Evolutionary conservation across 2,888 invertebrate species (phyloP).

Genomic region (Julus scandinavius): DNA sequence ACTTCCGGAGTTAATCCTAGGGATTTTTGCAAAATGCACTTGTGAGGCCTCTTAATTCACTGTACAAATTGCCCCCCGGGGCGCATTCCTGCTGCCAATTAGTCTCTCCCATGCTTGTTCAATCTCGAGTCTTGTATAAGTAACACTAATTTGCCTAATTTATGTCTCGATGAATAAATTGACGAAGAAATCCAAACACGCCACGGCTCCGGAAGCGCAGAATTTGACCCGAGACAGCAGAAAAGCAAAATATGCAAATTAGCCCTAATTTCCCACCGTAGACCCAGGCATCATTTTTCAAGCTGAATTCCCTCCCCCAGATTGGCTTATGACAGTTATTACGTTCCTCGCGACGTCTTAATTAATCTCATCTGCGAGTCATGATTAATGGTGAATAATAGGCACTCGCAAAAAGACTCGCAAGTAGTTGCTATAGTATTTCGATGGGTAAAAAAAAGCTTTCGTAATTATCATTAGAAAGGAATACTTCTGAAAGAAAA

Average conservation of each 20-base stretch:
- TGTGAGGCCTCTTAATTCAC: not conserved
- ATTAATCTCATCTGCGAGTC: not conserved
- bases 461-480: not conserved
- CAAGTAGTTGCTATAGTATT: no score
- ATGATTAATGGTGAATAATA: constrained; percentile 19
- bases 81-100: not conserved
- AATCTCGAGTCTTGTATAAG: constrained; percentile 7
- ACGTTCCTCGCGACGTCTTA: not conserved
- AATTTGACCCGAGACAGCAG: not conserved
- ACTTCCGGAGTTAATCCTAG: not conserved
- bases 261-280: not conserved
- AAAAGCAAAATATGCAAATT: constrained; percentile 21
- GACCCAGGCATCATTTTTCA: not conserved
- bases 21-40: constrained; percentile 4
- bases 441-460: not conserved
- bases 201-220: not conserved
- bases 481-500: not conserved
- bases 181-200: not conserved
- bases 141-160: not conserved
- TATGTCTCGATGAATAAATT: not conserved
- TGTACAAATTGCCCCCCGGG: not conserved
- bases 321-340: constrained; percentile 7
- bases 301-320: not conserved
- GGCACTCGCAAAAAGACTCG: not conserved
- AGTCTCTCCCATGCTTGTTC: not conserved